phyloP scores from a whole-genome alignment of 2,113 vertebrate genomes.

The Hippopotamus amphibius region DNA sequence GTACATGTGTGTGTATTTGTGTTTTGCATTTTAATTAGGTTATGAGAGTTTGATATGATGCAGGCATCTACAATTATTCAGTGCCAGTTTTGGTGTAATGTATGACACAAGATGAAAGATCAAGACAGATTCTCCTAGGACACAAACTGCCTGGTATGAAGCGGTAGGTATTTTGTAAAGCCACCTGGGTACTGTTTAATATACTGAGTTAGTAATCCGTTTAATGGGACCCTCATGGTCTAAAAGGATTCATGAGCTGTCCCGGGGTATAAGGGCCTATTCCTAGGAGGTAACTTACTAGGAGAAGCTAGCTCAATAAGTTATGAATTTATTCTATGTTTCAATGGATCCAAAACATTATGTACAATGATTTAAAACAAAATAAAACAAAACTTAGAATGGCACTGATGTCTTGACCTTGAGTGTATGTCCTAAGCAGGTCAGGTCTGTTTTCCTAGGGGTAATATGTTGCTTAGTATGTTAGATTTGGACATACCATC shows the following conservation, averaged over 20 bases:
- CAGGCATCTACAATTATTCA: not conserved
- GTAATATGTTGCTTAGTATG: not conserved
- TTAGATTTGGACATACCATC: not conserved
- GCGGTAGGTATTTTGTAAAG: conserved; percentile 36
- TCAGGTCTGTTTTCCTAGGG: not conserved
- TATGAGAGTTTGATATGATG: not conserved
- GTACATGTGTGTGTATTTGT: not conserved
- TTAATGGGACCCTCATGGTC: not conserved
- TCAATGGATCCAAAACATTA: not conserved
- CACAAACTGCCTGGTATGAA: not conserved
- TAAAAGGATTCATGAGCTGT: not conserved
- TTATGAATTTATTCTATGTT: not conserved
- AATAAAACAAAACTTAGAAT: not conserved
- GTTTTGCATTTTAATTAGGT: not conserved
- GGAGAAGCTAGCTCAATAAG: not conserved
- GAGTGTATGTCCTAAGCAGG: not conserved
- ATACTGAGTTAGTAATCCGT: conserved; percentile 26
- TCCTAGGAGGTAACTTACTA: not conserved
- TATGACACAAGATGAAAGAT: not conserved
- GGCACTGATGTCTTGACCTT: not conserved
- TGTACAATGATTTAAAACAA: conserved; percentile 9
- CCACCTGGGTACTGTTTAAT: not conserved
- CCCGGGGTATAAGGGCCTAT: not conserved
- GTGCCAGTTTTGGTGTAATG: not conserved
- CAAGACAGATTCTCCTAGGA: not conserved